Evolutionary conservation across 2,888 invertebrate genomes (phyloP).

Genomic region (Tricholauxania praeusta): DNA sequence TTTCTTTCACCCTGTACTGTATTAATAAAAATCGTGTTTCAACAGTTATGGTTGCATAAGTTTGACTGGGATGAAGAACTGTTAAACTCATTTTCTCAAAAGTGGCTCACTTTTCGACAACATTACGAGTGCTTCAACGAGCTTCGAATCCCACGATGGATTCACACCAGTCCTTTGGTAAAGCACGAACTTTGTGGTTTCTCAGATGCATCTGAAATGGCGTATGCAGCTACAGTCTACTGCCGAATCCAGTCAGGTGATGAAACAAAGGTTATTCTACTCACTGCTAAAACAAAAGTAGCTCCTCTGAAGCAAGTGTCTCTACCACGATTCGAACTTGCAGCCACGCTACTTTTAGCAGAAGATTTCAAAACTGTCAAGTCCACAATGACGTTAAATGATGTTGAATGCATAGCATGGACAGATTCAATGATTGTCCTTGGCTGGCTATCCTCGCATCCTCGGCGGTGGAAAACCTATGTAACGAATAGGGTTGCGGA

Average conservation of each 20-base stretch:
- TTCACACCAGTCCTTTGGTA: background rate
- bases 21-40: conserved; percentile 28
- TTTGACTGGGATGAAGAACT: conserved; percentile 33
- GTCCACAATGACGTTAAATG: background rate
- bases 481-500: no score
- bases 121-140: background rate
- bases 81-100: background rate
- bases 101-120: conserved; percentile 15
- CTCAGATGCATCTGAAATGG: background rate
- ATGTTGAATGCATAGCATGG: conserved; percentile 1
- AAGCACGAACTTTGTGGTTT: background rate
- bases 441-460: conserved; percentile 31
- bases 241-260: background rate
- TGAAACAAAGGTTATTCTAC: background rate
- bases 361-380: background rate
- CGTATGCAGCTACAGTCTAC: conserved; percentile 4
- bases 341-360: background rate
- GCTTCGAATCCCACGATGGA: conserved; percentile 12
- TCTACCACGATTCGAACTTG: background rate
- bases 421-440: conserved; percentile 32
- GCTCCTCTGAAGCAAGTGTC: background rate
- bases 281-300: background rate
- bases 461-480: conserved; percentile 33
- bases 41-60: conserved; percentile 25
- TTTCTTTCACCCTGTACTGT: conserved; percentile 29